A percentile compares a stretch with the other conserved stretches of the same genome.
Conservation (phyloP, 2,888 invertebrate genomes). For the Euphydryas editha region DNA sequence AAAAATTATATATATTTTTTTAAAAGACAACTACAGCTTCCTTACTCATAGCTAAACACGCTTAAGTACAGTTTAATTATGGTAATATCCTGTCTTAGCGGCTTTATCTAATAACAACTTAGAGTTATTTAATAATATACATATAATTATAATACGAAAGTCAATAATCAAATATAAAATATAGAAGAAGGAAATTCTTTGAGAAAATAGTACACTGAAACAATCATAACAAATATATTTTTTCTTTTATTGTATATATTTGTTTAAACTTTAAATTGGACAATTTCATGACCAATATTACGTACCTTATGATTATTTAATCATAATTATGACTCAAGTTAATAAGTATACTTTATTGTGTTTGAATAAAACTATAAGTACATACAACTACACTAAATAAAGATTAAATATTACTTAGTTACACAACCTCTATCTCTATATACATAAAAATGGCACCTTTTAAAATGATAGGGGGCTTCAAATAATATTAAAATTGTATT, state of each 20-base stretch:
- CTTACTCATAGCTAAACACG: background rate
- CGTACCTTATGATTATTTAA: background rate
- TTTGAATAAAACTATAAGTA: slow-evolving; percentile 1
- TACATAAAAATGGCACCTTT: slow-evolving; percentile 45
- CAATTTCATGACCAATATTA: background rate
- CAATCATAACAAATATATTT: too few species aligned
- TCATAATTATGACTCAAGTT: background rate
- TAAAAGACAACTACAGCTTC: background rate
- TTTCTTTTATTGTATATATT: too few species aligned
- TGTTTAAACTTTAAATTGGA: too few species aligned
- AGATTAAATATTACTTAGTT: slow-evolving; percentile 2
- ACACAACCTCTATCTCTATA: slow-evolving; percentile 41
- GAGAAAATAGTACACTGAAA: too few species aligned
- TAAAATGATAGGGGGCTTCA: slow-evolving; percentile 20
- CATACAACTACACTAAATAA: slow-evolving; percentile 2
- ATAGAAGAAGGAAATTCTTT: too few species aligned
- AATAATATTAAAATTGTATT: slow-evolving; percentile 20
- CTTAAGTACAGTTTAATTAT: background rate
- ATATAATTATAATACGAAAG: too few species aligned
- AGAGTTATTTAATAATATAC: too few species aligned
- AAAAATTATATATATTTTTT: background rate
- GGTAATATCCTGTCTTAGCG: background rate
- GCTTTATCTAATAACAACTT: too few species aligned
- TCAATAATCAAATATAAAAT: too few species aligned
- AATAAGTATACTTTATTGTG: background rate